Evolutionary conservation across 2,113 vertebrate species (phyloP).

Genomic region (Agapornis roseicollis): DNA sequence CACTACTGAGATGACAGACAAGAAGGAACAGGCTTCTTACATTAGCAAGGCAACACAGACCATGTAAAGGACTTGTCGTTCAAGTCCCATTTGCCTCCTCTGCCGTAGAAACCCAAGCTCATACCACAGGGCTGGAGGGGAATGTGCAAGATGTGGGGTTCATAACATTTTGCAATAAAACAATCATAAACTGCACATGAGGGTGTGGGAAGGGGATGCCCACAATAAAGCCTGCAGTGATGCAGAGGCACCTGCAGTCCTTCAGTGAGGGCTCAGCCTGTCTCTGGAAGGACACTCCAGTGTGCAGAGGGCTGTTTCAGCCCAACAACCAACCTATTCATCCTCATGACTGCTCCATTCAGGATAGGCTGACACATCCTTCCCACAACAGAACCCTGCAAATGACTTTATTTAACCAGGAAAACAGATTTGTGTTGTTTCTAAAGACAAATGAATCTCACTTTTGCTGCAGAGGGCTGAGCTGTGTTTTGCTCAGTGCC

Average conservation of each 20-base stretch:
- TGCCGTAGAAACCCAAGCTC: background rate
- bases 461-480: constrained; percentile 9
- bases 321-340: constrained; percentile 28
- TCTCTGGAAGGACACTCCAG: background rate
- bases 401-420: constrained; percentile 34
- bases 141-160: accelerated
- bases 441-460: background rate
- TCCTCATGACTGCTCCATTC: constrained; percentile 31
- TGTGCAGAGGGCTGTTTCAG: background rate
- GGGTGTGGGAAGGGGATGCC: accelerated
- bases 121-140: accelerated
- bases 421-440: constrained; percentile 53
- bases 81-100: accelerated
- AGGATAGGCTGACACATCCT: background rate
- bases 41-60: background rate
- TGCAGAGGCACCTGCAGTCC: constrained; percentile 26
- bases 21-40: background rate
- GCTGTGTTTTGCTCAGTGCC: background rate
- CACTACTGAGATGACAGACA: background rate
- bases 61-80: accelerated
- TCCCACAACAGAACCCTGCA: constrained; percentile 15
- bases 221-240: background rate
- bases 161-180: background rate
- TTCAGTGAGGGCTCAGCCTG: background rate
- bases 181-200: background rate